Percentiles rank a stretch among this genome's conserved stretches.
Conservation (phyloP, 2,888 invertebrate species). For the Eilema griseolum region DNA sequence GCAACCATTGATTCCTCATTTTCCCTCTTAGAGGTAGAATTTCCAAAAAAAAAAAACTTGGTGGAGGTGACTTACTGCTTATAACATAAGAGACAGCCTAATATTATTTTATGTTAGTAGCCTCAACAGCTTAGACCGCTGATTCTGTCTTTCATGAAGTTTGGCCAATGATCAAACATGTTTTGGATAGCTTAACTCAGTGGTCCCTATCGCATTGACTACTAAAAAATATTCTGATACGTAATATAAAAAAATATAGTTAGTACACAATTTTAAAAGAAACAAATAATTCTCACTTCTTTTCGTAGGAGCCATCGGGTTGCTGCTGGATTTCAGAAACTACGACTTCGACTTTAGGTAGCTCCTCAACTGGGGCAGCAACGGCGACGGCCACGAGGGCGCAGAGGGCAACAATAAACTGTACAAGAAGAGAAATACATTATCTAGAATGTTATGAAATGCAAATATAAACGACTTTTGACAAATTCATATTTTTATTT, state of each 20-base stretch:
- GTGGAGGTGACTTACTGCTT: neutral
- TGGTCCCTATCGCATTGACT: neutral
- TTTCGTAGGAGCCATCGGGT: constrained; percentile 16
- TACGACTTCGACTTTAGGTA: neutral
- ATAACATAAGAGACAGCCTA: neutral
- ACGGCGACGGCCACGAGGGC: constrained; percentile 70
- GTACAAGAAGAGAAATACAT: neutral
- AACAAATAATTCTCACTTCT: neutral
- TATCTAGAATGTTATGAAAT: neutral
- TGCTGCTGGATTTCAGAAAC: neutral
- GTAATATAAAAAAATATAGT: neutral
- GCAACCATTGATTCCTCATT: too few relatives aligned
- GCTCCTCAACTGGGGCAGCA: constrained; percentile 61
- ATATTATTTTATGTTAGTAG: neutral
- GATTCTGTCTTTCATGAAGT: neutral
- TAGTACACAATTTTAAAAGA: neutral
- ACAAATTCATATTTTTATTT: neutral
- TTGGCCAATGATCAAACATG: neutral
- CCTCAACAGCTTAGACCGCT: neutral
- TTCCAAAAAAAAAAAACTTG: neutral
- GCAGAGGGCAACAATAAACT: constrained; percentile 61
- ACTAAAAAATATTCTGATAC: neutral
- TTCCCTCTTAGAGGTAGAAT: neutral
- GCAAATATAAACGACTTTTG: neutral
- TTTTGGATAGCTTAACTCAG: neutral